Evolutionary conservation across 1,140 invertebrate genomes (phyloP), one percentile per base, ranked within the genome.

Genomic region (Neuroterus valhalla): DNA sequence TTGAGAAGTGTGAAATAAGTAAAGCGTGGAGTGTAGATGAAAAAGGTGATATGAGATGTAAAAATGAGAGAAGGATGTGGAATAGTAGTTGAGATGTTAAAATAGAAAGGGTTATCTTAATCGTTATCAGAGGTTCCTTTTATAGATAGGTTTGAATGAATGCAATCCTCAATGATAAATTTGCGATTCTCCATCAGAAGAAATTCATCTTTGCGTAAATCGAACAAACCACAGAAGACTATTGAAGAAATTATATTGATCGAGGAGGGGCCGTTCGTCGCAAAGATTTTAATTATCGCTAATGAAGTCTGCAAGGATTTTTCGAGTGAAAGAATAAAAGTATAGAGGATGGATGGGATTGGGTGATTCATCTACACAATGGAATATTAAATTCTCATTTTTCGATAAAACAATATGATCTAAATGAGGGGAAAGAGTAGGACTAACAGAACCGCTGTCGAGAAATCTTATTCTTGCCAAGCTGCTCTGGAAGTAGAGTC

Each of bases 241-340:
- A 23, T 62, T 62, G 55, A 62, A 62, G 55, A n/a, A 62, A 62
- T 62, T 62, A 62, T 62, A 62, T 55, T 12, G 55, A 62, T 62
- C 55, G n/a, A 62, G 55, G 2, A 62, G 55, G 52, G 52, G 52
- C 31, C 52, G 21, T 62, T 62, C 14, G 23, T 62, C 21, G 26
- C 10, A 14, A 12, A 62, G 55, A 62, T 14, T 62, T 62, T 62
- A 62, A 62, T 62, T 62, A 62, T 62, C 55, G 55, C 31, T 62
- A 62, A 62, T 62, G 55, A 62, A 62, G 14, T 62, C 55, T 26
- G 55, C 12, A 38, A 11, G 55, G 31, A 62, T 62, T 62, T 62
- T 62, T 62, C 1, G 31, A 62, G 26, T 10, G 23, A 62, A 62
- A 5, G 4, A 14, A 62, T 50, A 62, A 62, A 62, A 62, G 15